Percentiles rank a stretch among this genome's conserved stretches.
phyloP scores from a whole-genome alignment of 2,888 invertebrate species.

The Bimastos eiseni region DNA sequence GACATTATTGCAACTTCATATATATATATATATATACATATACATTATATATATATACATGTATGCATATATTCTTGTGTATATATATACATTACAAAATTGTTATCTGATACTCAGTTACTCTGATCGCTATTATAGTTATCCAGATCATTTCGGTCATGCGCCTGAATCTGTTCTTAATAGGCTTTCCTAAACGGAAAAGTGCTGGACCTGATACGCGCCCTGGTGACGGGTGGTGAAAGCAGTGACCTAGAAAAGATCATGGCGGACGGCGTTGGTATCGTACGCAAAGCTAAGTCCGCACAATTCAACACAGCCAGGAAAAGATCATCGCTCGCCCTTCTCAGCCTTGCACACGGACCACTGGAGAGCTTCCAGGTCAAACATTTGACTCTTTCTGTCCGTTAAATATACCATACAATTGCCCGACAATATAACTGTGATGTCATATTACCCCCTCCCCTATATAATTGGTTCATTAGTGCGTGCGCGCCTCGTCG shows the following conservation, averaged over 20 bases:
- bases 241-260: slow-evolving; percentile 39
- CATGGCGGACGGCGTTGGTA: slow-evolving; percentile 40
- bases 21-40: too few relatives aligned
- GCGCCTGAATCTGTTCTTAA: background rate
- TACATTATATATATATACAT: too few relatives aligned
- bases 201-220: slow-evolving; percentile 37
- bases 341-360: slow-evolving; percentile 36
- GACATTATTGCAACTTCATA: too few relatives aligned
- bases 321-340: slow-evolving; percentile 34
- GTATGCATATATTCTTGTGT: too few relatives aligned
- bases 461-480: too few relatives aligned
- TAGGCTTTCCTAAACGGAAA: slow-evolving; percentile 41
- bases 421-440: too few relatives aligned
- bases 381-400: background rate
- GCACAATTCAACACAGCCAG: slow-evolving; percentile 27
- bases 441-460: too few relatives aligned
- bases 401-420: background rate
- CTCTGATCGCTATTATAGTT: too few relatives aligned
- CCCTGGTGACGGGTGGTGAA: slow-evolving; percentile 41
- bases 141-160: too few relatives aligned
- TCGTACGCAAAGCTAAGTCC: slow-evolving; percentile 33
- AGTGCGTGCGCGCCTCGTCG: too few relatives aligned
- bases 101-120: too few relatives aligned
- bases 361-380: slow-evolving; percentile 40
- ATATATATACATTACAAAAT: too few relatives aligned